Conservation (phyloP, 2,797 vertebrate genomes). For the Acestrorhynchus altus region DNA sequence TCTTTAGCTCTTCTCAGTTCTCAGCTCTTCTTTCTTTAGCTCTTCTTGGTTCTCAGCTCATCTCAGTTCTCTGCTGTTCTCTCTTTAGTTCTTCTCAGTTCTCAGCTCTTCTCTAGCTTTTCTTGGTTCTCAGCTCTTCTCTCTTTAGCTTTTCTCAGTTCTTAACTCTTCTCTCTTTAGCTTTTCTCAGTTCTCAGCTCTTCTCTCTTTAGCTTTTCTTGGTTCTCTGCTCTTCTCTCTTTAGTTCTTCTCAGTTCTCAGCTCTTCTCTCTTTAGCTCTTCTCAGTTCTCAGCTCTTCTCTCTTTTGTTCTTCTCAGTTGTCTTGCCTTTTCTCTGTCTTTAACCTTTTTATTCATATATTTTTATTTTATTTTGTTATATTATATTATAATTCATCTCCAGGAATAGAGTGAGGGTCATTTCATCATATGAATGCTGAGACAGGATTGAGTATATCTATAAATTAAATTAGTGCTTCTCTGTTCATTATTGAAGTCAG, state of each 20-base stretch:
- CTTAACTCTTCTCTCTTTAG: neutral
- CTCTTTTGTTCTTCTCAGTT: too few species aligned
- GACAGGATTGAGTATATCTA: too few species aligned
- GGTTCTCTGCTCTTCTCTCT: neutral
- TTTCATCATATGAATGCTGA: too few species aligned
- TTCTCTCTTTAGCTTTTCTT: neutral
- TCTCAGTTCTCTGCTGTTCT: neutral
- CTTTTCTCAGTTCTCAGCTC: neutral
- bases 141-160: too few species aligned
- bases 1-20: neutral
- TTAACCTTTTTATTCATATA: neutral
- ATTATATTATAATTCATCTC: too few species aligned
- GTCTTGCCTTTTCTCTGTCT: too few species aligned
- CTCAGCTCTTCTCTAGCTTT: constrained; percentile 10
- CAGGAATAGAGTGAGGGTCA: too few species aligned
- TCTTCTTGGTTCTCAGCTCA: neutral
- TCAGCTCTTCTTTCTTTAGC: neutral
- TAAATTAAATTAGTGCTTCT: too few species aligned
- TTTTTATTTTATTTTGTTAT: neutral
- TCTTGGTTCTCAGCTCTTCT: too few species aligned
- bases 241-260: too few species aligned
- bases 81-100: neutral
- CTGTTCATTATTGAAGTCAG: too few species aligned
- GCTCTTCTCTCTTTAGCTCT: too few species aligned
- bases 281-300: neutral